These are phyloP conservation scores for Geotrupes spiniger DNA, from an alignment of 2,888 invertebrate genomes.

Conservation along the genomic window DNA sequence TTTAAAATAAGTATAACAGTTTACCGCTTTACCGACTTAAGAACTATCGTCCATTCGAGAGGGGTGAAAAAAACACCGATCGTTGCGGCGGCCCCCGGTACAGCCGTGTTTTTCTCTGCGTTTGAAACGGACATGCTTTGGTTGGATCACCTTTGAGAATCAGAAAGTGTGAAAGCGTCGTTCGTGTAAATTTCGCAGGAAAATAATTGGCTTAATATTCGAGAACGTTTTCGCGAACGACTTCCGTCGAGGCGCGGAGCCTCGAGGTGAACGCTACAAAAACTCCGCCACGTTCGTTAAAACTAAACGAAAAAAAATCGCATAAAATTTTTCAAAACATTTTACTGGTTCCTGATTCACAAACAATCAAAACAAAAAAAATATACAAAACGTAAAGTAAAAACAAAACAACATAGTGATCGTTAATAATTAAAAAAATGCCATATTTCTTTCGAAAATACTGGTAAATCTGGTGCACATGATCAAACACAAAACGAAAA, in stretches of 20 bases:
- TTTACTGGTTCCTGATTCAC: constrained; percentile 17
- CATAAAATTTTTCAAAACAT: constrained; percentile 9
- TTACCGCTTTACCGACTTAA: constrained; percentile 28
- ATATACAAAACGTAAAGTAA: constrained; percentile 6
- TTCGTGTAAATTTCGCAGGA: constrained; percentile 6
- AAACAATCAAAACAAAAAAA: constrained; percentile 13
- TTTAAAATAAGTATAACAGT: constrained; percentile 31
- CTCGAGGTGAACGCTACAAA: too few species aligned
- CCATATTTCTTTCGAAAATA: neutral
- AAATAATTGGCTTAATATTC: too few species aligned
- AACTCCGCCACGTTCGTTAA: constrained; percentile 16
- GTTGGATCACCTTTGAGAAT: constrained; percentile 25
- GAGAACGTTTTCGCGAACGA: too few species aligned
- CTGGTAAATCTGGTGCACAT: constrained; percentile 3
- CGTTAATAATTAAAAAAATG: constrained; percentile 5
- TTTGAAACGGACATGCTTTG: constrained; percentile 25
- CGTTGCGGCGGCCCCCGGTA: constrained; percentile 11
- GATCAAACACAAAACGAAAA: neutral
- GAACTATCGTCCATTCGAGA: constrained; percentile 24
- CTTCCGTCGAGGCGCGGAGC: too few species aligned
- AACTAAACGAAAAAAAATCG: constrained; percentile 1
- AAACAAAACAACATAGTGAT: constrained; percentile 10
- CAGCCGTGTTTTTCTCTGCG: constrained; percentile 15
- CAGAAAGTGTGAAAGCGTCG: too few species aligned
- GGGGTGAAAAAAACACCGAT: constrained; percentile 14